Evolutionary conservation across 2,888 invertebrate genomes (phyloP).

Genomic region (Plebejus anna): DNA sequence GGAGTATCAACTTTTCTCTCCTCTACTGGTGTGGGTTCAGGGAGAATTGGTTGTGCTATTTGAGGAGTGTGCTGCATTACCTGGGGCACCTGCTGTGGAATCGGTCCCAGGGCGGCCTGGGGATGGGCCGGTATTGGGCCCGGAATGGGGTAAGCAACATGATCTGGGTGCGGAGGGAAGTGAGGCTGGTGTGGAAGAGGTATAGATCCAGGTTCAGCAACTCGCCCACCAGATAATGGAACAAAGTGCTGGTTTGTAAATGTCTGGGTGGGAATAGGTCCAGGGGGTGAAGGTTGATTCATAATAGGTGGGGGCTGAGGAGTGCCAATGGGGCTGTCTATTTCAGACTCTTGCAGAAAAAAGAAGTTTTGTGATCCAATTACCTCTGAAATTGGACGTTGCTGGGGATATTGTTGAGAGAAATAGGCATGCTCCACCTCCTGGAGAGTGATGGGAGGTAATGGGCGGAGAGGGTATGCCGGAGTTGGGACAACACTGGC

Average conservation of each 20-base stretch:
- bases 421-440: slow-evolving; percentile 83
- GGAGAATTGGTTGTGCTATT: slow-evolving; percentile 42
- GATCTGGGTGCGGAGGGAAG: slow-evolving; percentile 76
- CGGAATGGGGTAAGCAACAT: slow-evolving; percentile 72
- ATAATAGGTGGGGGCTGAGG: slow-evolving; percentile 67
- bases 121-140: slow-evolving; percentile 45
- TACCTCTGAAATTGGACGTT: slow-evolving; percentile 85
- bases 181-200: slow-evolving; percentile 79
- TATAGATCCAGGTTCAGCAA: slow-evolving; percentile 76
- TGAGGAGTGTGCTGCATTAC: slow-evolving; percentile 42
- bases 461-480: slow-evolving; percentile 75
- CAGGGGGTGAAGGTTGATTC: slow-evolving; percentile 64
- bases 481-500: slow-evolving; percentile 77
- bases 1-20: slow-evolving; percentile 47
- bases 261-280: slow-evolving; percentile 87
- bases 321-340: slow-evolving; percentile 85
- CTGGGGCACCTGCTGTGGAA: slow-evolving; percentile 41
- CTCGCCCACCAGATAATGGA: slow-evolving; percentile 67
- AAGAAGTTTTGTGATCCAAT: slow-evolving; percentile 88
- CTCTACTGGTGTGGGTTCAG: slow-evolving; percentile 41
- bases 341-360: slow-evolving; percentile 94
- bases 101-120: slow-evolving; percentile 38
- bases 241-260: slow-evolving; percentile 91
- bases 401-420: slow-evolving; percentile 78
- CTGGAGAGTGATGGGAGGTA: slow-evolving; percentile 80